phyloP scores from a whole-genome alignment of 2,113 vertebrate genomes.

The Gymnarchus niloticus region DNA sequence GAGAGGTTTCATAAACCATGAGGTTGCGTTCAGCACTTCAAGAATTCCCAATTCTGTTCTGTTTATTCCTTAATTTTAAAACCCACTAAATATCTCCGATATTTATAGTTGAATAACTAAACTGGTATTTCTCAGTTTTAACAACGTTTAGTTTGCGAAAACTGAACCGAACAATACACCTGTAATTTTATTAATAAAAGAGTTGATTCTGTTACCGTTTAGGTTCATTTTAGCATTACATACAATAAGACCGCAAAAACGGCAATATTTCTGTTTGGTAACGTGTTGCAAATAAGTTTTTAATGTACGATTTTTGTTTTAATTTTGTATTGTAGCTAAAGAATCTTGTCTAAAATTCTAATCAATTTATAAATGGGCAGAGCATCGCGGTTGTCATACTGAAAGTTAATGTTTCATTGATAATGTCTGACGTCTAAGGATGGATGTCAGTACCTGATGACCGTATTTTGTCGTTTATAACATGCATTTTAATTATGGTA shows the following conservation, averaged over 20 bases:
- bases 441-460: not conserved
- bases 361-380: not conserved
- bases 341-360: not conserved
- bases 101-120: not conserved
- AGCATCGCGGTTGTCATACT: too few species aligned
- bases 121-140: not conserved
- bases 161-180: not conserved
- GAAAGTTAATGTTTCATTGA: too few species aligned
- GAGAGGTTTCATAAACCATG: not conserved
- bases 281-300: not conserved
- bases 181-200: not conserved
- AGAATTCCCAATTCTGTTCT: not conserved
- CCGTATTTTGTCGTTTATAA: not conserved
- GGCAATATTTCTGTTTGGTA: too few species aligned
- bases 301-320: not conserved
- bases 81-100: not conserved
- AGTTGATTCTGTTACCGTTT: not conserved
- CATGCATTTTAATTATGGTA: not conserved
- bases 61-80: not conserved
- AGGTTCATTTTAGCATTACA: not conserved
- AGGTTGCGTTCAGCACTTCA: not conserved
- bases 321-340: not conserved
- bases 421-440: too few species aligned
- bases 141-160: not conserved
- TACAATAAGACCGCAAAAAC: too few species aligned